These are phyloP conservation scores for Dicyrtoma fusca DNA, from an alignment of 2,888 invertebrate species.

Conservation along the genomic window DNA sequence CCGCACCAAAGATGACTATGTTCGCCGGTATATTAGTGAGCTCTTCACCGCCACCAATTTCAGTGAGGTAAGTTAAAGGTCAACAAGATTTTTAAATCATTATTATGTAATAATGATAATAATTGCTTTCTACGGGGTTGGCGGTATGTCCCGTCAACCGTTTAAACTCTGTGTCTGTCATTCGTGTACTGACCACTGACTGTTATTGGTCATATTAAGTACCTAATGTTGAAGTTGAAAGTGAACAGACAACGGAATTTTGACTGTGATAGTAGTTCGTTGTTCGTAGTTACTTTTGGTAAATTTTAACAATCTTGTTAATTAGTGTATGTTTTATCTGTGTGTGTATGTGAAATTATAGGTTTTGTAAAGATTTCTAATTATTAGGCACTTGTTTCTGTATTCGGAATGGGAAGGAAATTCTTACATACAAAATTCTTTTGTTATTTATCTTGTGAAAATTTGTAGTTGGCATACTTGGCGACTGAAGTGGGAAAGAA, in stretches of 20 bases:
- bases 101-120: neutral
- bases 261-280: too few relatives aligned
- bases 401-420: neutral
- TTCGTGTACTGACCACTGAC: too few relatives aligned
- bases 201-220: too few relatives aligned
- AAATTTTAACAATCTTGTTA: too few relatives aligned
- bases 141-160: too few relatives aligned
- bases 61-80: conserved; percentile 72
- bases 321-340: too few relatives aligned
- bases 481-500: conserved; percentile 70
- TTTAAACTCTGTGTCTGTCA: too few relatives aligned
- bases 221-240: too few relatives aligned
- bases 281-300: too few relatives aligned
- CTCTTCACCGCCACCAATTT: conserved; percentile 84
- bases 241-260: too few relatives aligned
- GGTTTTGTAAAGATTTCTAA: neutral
- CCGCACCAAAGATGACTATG: conserved; percentile 86
- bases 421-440: conserved; percentile 17
- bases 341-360: too few relatives aligned
- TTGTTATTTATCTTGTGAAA: conserved; percentile 18
- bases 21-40: conserved; percentile 76
- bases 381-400: neutral
- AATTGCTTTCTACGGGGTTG: neutral
- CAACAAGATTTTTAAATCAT: neutral
- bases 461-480: conserved; percentile 60